Evolutionary conservation across 2,113 vertebrate genomes (phyloP), one percentile per base, ranked within the genome.

Genomic region (Nerophis ophidion): DNA sequence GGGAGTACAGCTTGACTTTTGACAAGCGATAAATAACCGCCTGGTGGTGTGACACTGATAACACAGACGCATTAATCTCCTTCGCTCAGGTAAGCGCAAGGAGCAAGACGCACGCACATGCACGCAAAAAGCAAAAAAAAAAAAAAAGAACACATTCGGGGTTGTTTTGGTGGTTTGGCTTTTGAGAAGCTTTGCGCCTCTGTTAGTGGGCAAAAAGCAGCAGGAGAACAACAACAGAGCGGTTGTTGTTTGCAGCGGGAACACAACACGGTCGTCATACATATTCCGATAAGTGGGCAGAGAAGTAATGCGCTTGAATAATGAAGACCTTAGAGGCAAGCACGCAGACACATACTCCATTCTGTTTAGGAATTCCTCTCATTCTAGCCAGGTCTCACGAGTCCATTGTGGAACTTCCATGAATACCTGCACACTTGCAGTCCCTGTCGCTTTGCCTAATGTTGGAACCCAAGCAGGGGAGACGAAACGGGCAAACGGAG

Each of bases 301-400:
- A 75, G 53, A 72, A 66, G 40, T 74, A 74, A 77, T 74, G 51
- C 60, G 78, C 74, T 75, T 84, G 81, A 83, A 82, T 84, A 79
- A 86, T 83, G 75, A 81, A 79, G 65, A 63, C 74, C 68, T 84
- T 66, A 74, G 82, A 83, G 75, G 74, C 73, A 42, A 47, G 48
- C 62, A 67, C 60, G 65, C 63, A 70, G 48, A 65, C 67, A 72
- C 72, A 82, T 59, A 65, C 66, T 59, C 76, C 59, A 74, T 81
- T 75, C 65, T 77, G 69, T 79, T 72, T 72, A 71, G 73, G 66
- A 80, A 80, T 80, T 55, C 45, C 53, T 70, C 72, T 84, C 71
- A 67, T 63, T 68, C 60, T 66, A 81, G 62, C 55, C 63, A 77
- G 74, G 75, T 76, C 71, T 75, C 60, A 46, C 73, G 69, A 71